Percentiles rank a stretch among this genome's conserved stretches.
Conservation (phyloP, 2,888 invertebrate species). For the Mycalesis mineus region DNA sequence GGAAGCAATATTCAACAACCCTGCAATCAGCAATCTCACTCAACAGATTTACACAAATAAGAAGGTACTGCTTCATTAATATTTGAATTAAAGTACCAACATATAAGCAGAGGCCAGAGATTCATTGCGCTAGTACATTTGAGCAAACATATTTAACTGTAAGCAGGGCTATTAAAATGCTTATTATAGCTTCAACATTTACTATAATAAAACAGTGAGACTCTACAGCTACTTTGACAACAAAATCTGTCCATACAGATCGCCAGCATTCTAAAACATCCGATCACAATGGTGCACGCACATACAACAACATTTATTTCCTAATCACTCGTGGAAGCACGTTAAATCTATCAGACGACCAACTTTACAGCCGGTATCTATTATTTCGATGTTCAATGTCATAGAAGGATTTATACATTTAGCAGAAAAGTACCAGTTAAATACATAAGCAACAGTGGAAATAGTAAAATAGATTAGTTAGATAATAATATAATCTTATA, state of each 20-base stretch:
- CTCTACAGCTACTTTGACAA: conserved; percentile 1
- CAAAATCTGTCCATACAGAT: conserved; percentile 8
- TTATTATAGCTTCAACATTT: neutral
- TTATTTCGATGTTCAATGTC: conserved; percentile 19
- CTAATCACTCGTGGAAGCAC: conserved; percentile 60
- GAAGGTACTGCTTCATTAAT: neutral
- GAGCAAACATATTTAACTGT: neutral
- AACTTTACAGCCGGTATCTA: conserved; percentile 31
- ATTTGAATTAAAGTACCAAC: neutral
- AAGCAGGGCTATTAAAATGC: neutral
- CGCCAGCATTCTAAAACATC: conserved; percentile 7
- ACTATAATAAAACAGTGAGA: conserved; percentile 2
- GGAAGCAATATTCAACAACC: conserved; percentile 3
- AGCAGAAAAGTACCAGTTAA: neutral
- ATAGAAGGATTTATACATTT: neutral
- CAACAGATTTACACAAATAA: neutral
- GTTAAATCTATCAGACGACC: conserved; percentile 46
- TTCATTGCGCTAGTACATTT: neutral
- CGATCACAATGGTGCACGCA: conserved; percentile 14
- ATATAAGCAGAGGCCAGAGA: neutral
- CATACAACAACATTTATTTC: conserved; percentile 16
- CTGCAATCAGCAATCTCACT: neutral
- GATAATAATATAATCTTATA: too few relatives aligned
- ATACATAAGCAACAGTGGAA: neutral
- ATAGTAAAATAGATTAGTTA: neutral